Conservation (phyloP, 2,797 vertebrate species). For the Amblyopsis hoosieri region DNA sequence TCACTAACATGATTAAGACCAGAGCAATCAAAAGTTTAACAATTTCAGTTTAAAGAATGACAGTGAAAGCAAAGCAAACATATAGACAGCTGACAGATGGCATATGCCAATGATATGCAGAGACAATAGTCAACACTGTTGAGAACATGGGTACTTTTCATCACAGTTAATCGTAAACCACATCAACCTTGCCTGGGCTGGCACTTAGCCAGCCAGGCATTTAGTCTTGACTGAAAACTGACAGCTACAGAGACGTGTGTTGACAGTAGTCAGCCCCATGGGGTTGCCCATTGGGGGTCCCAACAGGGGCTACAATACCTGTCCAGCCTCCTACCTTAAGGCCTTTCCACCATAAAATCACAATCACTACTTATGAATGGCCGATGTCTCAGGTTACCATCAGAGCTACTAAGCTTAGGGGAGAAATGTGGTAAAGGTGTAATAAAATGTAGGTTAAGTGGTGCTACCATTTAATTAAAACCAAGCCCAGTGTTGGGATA, state of each 20-base stretch:
- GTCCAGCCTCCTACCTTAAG: background rate
- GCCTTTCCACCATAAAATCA: slow-evolving; percentile 47
- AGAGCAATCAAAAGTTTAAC: too few species aligned
- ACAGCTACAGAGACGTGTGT: slow-evolving; percentile 9
- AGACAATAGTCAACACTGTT: too few species aligned
- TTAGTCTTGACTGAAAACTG: slow-evolving; percentile 21
- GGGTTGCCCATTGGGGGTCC: slow-evolving; percentile 18
- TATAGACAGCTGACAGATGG: too few species aligned
- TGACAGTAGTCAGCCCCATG: slow-evolving; percentile 16
- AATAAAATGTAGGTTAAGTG: background rate
- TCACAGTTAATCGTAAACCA: background rate
- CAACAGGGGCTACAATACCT: slow-evolving; percentile 6
- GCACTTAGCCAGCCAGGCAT: slow-evolving; percentile 3
- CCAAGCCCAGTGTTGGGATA: background rate
- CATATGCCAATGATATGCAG: too few species aligned
- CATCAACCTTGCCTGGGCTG: slow-evolving; percentile 13
- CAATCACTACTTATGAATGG: slow-evolving; percentile 54
- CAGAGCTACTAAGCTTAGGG: background rate
- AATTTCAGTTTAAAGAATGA: too few species aligned
- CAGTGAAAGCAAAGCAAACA: too few species aligned
- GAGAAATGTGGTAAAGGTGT: background rate
- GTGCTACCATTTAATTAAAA: background rate
- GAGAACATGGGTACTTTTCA: background rate
- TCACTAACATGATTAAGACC: background rate
- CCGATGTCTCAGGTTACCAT: slow-evolving; percentile 45